Conservation (phyloP, 2,797 vertebrate species). For the Chloroceryle amazona region DNA sequence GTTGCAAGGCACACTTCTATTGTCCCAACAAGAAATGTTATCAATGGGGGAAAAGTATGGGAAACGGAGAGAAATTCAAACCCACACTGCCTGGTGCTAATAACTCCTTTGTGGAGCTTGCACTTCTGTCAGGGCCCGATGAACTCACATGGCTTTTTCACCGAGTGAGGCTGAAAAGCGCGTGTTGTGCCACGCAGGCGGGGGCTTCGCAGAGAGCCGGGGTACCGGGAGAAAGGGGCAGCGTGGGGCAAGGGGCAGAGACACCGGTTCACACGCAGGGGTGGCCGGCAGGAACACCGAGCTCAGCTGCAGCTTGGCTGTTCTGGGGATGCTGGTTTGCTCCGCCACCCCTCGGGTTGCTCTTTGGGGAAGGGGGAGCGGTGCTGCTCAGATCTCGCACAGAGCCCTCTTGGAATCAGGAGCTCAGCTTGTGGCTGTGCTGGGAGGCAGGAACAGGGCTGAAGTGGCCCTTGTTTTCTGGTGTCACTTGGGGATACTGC, state of each 20-base stretch:
- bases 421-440: background rate
- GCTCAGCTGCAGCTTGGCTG: background rate
- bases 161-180: background rate
- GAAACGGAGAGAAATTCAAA: conserved; percentile 69
- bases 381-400: too few relatives aligned
- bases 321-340: background rate
- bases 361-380: background rate
- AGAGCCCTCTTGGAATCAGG: background rate
- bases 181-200: background rate
- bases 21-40: conserved; percentile 61
- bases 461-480: background rate
- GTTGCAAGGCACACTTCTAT: conserved; percentile 81
- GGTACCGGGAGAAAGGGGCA: background rate
- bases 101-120: conserved; percentile 64
- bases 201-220: background rate
- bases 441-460: background rate
- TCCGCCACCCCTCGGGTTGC: background rate
- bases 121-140: conserved; percentile 15
- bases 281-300: background rate
- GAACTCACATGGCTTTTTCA: conserved; percentile 46
- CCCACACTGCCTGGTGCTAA: conserved; percentile 74
- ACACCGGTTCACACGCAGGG: rapidly evolving
- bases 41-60: conserved; percentile 76
- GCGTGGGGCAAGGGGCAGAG: background rate
- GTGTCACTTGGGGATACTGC: background rate